A percentile compares a stretch with the other conserved stretches of the same genome.
These are phyloP conservation scores for Gambelia wislizenii DNA, from an alignment of 2,797 vertebrate genomes.

Conservation along the genomic window DNA sequence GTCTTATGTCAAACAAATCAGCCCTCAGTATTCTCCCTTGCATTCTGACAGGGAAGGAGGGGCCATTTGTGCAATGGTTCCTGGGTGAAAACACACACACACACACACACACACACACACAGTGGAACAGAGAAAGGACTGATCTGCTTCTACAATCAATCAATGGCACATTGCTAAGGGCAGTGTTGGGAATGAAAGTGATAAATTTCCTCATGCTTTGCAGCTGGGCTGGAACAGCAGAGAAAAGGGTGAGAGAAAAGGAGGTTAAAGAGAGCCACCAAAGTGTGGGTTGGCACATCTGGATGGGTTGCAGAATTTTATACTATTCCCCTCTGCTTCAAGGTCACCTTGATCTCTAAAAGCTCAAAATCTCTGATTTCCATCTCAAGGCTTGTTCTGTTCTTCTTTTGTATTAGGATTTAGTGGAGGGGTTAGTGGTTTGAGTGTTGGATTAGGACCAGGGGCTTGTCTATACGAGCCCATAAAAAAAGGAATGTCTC, in stretches of 20 bases:
- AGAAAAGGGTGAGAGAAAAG: background rate
- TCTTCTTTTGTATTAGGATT: too few species aligned
- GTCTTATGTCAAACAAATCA: background rate
- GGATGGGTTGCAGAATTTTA: background rate
- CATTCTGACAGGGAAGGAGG: background rate
- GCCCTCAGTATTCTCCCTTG: background rate
- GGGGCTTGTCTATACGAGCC: too few species aligned
- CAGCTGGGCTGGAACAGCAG: background rate
- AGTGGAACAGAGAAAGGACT: background rate
- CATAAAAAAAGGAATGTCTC: too few species aligned
- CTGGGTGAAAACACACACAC: background rate
- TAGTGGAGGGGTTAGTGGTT: too few species aligned
- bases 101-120: background rate
- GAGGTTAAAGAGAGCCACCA: background rate
- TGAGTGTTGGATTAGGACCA: too few species aligned
- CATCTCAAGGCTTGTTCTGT: too few species aligned
- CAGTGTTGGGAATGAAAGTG: background rate
- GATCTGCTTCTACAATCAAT: background rate
- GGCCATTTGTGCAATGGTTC: background rate
- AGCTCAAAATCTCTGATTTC: background rate
- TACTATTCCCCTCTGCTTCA: too few species aligned
- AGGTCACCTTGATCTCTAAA: background rate
- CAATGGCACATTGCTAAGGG: background rate
- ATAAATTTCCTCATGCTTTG: background rate
- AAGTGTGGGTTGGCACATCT: background rate